Evolutionary conservation across 2,113 vertebrate genomes (phyloP).

Genomic region (Nipponia nippon): DNA sequence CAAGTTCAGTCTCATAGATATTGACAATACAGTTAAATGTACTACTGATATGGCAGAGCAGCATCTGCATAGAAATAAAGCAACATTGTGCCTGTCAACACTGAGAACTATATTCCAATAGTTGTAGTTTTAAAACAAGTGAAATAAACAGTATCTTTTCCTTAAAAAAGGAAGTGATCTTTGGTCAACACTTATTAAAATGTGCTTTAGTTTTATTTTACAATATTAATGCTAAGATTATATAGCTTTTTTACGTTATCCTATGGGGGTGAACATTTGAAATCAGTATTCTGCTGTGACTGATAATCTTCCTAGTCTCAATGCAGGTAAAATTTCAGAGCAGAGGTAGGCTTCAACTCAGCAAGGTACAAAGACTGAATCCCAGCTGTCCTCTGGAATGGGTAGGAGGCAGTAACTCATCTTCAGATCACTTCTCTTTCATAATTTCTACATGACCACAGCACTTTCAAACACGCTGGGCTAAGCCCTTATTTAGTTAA

Average conservation of each 20-base stretch:
- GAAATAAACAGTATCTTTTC: neutral
- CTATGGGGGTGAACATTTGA: neutral
- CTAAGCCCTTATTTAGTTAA: neutral
- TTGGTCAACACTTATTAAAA: neutral
- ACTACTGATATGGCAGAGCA: neutral
- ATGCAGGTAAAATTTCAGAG: neutral
- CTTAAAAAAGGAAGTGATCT: neutral
- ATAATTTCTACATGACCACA: neutral
- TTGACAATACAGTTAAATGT: neutral
- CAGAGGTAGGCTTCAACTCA: neutral
- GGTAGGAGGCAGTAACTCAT: neutral
- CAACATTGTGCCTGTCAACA: neutral
- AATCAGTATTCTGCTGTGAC: neutral
- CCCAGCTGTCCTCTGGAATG: neutral
- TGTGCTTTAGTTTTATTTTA: neutral
- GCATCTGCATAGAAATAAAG: neutral
- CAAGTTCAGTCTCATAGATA: neutral
- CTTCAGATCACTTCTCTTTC: neutral
- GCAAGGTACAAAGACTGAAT: neutral
- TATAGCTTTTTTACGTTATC: neutral
- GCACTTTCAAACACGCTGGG: neutral
- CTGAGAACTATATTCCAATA: neutral
- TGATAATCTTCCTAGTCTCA: neutral
- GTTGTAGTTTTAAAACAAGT: neutral
- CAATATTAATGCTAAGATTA: neutral